These are phyloP conservation scores for Xerus inauris DNA, from an alignment of 2,113 vertebrate species.

Conservation along the genomic window DNA sequence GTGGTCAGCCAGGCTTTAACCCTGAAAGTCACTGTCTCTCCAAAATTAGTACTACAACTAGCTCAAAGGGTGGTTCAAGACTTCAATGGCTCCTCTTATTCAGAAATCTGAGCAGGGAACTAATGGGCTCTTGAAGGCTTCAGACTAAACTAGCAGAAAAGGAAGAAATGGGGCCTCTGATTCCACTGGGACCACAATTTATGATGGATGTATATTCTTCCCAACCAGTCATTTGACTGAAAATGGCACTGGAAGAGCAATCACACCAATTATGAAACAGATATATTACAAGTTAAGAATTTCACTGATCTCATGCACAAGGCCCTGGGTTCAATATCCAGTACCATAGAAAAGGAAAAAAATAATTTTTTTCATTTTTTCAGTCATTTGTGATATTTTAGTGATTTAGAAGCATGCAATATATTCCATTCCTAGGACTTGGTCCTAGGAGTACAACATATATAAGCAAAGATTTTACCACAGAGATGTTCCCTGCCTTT, in stretches of 20 bases:
- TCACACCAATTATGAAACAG: background rate
- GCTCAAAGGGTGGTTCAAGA: background rate
- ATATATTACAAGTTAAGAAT: background rate
- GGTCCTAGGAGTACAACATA: background rate
- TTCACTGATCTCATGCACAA: too few species aligned
- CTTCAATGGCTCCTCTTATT: background rate
- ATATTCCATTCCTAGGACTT: background rate
- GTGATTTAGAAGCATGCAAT: constrained; percentile 5
- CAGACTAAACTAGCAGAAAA: background rate
- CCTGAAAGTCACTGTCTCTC: background rate
- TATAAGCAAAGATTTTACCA: background rate
- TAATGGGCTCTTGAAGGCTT: background rate
- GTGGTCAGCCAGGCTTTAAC: background rate
- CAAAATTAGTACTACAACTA: background rate
- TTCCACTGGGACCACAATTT: background rate
- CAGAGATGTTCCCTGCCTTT: constrained; percentile 34
- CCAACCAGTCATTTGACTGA: background rate
- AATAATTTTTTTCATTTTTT: too few species aligned
- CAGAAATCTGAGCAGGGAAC: background rate
- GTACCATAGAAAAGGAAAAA: too few species aligned
- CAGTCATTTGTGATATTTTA: constrained; percentile 21
- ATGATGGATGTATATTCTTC: background rate
- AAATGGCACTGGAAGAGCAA: background rate
- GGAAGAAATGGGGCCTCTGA: background rate
- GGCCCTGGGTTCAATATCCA: too few species aligned